Conservation (phyloP, 1,140 invertebrate genomes). For the Steinernema feltiae region DNA sequence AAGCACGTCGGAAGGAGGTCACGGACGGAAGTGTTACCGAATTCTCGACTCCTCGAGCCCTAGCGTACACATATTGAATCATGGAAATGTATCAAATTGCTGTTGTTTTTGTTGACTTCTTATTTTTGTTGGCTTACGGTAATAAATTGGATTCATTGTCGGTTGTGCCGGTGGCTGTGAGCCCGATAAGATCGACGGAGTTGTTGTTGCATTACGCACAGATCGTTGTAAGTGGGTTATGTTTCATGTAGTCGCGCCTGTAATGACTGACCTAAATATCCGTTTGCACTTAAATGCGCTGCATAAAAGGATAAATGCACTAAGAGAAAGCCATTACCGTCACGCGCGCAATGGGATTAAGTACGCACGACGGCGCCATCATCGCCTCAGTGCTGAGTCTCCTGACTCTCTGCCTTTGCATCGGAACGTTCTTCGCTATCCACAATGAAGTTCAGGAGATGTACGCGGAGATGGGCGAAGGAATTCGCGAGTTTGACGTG, state of each 20-base stretch:
- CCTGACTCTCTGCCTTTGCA: neutral
- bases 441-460: neutral
- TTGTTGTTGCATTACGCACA: neutral
- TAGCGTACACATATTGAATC: constrained; percentile 62
- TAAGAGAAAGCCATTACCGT: neutral
- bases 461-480: neutral
- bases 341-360: neutral
- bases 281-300: neutral
- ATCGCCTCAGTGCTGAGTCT: neutral
- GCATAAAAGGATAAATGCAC: neutral
- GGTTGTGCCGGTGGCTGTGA: neutral
- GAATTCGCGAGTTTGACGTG: neutral
- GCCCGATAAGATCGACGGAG: neutral
- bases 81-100: too few relatives aligned
- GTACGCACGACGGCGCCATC: neutral
- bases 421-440: neutral
- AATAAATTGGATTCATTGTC: neutral
- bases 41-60: constrained; percentile 77
- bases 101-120: neutral
- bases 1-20: constrained; percentile 71
- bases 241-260: neutral
- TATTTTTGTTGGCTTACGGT: neutral
- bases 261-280: neutral
- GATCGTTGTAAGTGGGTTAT: neutral
- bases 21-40: constrained; percentile 77